Conservation (phyloP, 2,888 invertebrate species). For the Diaphora mendica region DNA sequence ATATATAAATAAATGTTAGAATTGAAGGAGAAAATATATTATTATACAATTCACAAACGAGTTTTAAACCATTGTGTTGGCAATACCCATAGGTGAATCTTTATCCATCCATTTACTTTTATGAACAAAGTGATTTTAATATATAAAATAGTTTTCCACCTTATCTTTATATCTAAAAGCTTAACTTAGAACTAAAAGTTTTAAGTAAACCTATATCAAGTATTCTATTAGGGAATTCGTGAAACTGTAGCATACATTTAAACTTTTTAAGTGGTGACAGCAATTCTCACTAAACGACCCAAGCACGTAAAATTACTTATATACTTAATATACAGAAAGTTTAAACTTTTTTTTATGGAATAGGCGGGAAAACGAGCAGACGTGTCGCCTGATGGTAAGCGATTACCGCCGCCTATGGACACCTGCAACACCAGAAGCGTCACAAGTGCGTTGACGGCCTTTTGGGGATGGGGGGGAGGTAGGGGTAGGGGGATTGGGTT, state of each 20-base stretch:
- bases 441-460: too few species aligned
- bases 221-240: neutral
- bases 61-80: neutral
- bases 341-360: too few species aligned
- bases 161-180: fast-evolving
- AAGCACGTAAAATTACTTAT: neutral
- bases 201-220: neutral
- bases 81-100: neutral
- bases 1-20: neutral
- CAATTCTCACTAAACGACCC: neutral
- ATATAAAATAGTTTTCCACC: neutral
- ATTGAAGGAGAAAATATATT: neutral
- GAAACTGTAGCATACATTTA: neutral
- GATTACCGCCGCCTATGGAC: too few species aligned
- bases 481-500: too few species aligned
- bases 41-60: neutral
- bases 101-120: neutral
- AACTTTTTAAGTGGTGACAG: neutral
- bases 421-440: too few species aligned
- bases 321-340: neutral
- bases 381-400: too few species aligned
- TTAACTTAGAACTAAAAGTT: neutral
- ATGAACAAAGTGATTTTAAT: neutral
- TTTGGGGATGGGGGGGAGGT: too few species aligned
- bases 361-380: too few species aligned